These are phyloP conservation scores for Apamea crenata DNA, from an alignment of 2,888 invertebrate genomes.

Conservation along the genomic window DNA sequence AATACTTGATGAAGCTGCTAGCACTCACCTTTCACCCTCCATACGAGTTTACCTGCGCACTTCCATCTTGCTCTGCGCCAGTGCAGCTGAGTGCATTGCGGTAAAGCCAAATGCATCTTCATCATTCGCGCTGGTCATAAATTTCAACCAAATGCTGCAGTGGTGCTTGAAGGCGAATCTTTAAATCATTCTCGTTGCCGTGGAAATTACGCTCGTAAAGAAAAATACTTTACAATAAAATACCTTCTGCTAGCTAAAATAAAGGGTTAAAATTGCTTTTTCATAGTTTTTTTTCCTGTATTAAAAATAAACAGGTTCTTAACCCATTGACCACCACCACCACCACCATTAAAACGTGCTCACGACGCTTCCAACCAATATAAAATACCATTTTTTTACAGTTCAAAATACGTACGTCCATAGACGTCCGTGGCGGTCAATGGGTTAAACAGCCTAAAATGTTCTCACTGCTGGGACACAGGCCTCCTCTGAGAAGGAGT, in stretches of 20 bases:
- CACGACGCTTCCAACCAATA: no score
- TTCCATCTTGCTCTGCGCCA: background rate
- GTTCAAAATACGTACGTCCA: no score
- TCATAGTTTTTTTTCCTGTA: no score
- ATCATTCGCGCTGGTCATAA: conserved; percentile 44
- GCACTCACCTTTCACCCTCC: background rate
- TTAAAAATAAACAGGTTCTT: no score
- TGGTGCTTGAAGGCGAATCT: conserved; percentile 38
- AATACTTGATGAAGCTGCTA: background rate
- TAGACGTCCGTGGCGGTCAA: no score
- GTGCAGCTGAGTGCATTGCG: conserved; percentile 30
- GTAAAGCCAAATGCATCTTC: conserved; percentile 42
- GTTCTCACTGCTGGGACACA: no score
- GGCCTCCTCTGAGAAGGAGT: no score
- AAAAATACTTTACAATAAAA: conserved; percentile 16
- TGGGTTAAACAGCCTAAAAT: no score
- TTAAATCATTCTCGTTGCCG: conserved; percentile 41
- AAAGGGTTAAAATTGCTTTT: background rate
- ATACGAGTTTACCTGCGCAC: background rate
- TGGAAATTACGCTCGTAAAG: conserved; percentile 26
- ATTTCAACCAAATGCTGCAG: conserved; percentile 38
- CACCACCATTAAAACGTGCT: no score
- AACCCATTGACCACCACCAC: no score
- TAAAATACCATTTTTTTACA: no score
- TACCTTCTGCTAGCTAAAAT: background rate